phyloP scores from a whole-genome alignment of 2,113 vertebrate genomes.

The Gymnogyps californianus region DNA sequence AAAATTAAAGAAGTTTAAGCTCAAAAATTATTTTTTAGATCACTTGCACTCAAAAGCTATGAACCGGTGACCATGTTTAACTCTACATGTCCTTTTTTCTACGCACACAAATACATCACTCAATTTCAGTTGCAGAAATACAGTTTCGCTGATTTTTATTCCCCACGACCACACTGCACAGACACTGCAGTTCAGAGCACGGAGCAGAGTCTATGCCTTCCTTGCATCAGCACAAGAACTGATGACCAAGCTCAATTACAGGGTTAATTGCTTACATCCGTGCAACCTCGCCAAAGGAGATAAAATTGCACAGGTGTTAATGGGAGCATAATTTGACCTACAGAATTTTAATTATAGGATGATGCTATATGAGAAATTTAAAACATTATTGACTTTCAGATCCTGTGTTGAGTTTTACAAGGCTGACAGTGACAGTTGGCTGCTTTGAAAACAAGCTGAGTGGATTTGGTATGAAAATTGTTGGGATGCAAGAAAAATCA shows the following conservation, averaged over 20 bases:
- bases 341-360: background rate
- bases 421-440: background rate
- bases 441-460: background rate
- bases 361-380: background rate
- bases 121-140: background rate
- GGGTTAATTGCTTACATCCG: background rate
- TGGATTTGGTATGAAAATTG: background rate
- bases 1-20: background rate
- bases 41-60: background rate
- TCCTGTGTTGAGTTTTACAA: background rate
- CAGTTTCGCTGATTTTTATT: background rate
- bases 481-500: background rate
- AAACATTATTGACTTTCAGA: background rate
- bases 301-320: background rate
- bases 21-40: background rate
- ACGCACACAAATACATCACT: background rate
- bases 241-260: background rate
- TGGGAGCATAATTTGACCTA: background rate
- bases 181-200: fast-evolving
- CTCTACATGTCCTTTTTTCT: fast-evolving
- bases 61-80: background rate
- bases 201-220: background rate
- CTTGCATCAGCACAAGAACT: background rate
- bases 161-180: background rate
- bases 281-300: background rate